Evolutionary conservation across 2,888 invertebrate species (phyloP), one percentile per base, ranked within the genome.

Genomic region (Ochropleura leucogaster): DNA sequence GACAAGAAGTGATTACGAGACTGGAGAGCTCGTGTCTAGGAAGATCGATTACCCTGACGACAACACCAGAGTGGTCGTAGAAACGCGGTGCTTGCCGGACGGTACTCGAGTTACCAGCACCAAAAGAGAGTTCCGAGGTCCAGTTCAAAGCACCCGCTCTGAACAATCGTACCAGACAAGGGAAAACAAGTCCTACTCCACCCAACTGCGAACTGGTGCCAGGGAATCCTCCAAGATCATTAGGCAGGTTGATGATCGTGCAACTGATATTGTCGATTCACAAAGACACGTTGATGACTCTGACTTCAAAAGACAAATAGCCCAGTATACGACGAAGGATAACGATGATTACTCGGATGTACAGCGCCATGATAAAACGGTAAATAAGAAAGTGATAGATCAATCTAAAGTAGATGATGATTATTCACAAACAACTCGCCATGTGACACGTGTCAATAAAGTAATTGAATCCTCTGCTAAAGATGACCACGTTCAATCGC

Each of bases 21-120:
- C 89, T 18, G 97, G 97, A 63, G 97, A 96, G 86, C 93, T 97
- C 75, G 96, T 97, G 18, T 97, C 97, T 9, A 96, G 97, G 73
- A 97, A 97, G 75, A 95, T 97, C 70, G 97, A 97, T 86, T 97
- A 97, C 91, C 97, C 97, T 68, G 97, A 98, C 90, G 97, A 97
- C 76, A 97, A 97, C 91, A 97, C 97, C 62, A 97, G 97, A 93
- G 97, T 97, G 81, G 97, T 97, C 10, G 97, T 97, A 18, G 98
- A 98, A 86, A 98, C 97, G 0, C 97, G 97, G 84, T 97, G 97
- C 66, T 92, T 97, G 60, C 97, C 97, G 0, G 98, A 97, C 88
- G 98, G 98, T 20, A 97, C 97, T 3, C 97, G 97, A 60, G 97
- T 98, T 1, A 98, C 97, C n/a, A 97, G 97, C 78, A 97, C 97